Base-by-base conservation (phyloP, 2,888 invertebrate species). In the Trachelus troglodyta region DNA sequence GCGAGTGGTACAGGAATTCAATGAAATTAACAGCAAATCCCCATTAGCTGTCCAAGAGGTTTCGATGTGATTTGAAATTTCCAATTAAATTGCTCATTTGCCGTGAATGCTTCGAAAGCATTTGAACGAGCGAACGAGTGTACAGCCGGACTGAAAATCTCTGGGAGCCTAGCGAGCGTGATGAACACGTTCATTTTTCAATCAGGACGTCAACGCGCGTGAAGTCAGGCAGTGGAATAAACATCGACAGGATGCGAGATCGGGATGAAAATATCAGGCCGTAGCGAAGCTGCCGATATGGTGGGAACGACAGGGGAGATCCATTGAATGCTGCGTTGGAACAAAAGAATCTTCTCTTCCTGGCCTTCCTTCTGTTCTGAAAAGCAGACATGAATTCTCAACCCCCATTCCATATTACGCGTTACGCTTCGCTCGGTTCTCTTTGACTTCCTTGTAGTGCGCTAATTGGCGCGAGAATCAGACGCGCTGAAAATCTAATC, bases 121-220 rank as follows among this genome's bases (percentile, higher is more conserved):
- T 69, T 78, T 74, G 76, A 78, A 74, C 74, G 80, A 75, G 77
- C 34, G 78, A 74, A 34, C 71, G 78, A 71, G 76, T 69, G 73
- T 71, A 40, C 37, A 35, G 69, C 56, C 69, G 15, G 23, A 9
- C 9, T 9, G 23, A 56, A 23, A 23, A 56, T 15, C 56, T 56
- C 56, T 23, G 56, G 0, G 9, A 56, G 56, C 1, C 56, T 23
- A 9, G 56, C 23, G 56, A 56, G 23, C 56, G 56, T 23, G 56
- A 56, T 23, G 23, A 6, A 23, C 75, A 77, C 82, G 84, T 83
- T 83, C 84, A 82, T 83, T 82, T 85, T 84, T 83, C 81, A 84
- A 84, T 85, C 82, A 77, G 76, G 69, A 31, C 81, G 79, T 79
- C 79, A 78, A 78, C 78, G 80, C 74, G 79, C 80, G 71, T 74